Base-by-base conservation (phyloP, 2,888 invertebrate species). In the Spilosoma lubricipeda region DNA sequence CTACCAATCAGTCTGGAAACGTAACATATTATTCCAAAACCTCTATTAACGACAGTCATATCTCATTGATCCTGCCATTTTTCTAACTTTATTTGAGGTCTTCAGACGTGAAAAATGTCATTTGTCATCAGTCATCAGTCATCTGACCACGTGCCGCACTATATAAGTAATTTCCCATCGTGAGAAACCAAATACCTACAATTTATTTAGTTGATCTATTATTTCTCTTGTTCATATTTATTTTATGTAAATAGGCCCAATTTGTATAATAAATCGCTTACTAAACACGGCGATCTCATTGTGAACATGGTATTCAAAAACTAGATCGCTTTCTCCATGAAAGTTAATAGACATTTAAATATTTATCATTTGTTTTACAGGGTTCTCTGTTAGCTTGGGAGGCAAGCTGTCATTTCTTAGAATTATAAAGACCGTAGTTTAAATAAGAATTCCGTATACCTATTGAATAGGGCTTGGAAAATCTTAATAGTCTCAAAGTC, bases 321-420 rank as follows among this genome's bases (percentile, higher is more conserved):
- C 56, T 5, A 66, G 70, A 70, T 73, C 70, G 42, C 73, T 73
- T 70, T 73, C 73, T 66, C 66, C 52, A 66, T 59, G 70, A 73
- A 73, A 73, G 70, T 73, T 68, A 52, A 42, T 65, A 70, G 52
- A 65, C 52, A 68, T 33, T 59, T 13, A 68, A 64, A 48, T 72
- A 64, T 64, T 18, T 23, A 66, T 67, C 15, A 67, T 42, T 42
- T 45, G n/a, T 18, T 18, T 45, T 30, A 63, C 15, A 30, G 15
- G 15, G 3, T 27, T 64, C 2, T 65, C 8, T 71, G 48, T 33
- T 36, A 69, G 69, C 33, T 36, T 56, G 8, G 33, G 36, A 69
- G 11, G 36, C 36, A 36, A 23, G 23, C 23, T 69, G 20, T 23
- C 30, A 68, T 48, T 68, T 68, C 68, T 27, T 42, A 67, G 42